A percentile compares a stretch with the other conserved stretches of the same genome.
These are phyloP conservation scores for Hipparchia sbordonii DNA, from an alignment of 2,888 invertebrate species.

Conservation along the genomic window DNA sequence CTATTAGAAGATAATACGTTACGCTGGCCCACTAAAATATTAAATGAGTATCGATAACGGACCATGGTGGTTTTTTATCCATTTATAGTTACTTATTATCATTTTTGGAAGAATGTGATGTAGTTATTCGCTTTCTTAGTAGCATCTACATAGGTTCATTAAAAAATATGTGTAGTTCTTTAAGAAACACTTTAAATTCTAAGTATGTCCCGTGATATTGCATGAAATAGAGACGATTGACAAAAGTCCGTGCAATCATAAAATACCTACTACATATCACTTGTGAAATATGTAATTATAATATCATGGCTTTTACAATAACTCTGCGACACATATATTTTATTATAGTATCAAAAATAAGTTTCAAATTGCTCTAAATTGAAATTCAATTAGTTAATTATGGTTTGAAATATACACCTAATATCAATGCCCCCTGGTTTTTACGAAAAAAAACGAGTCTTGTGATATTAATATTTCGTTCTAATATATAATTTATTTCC, in stretches of 20 bases:
- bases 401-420: neutral
- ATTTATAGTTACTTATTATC: slow-evolving; percentile 1
- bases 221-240: neutral
- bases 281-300: too few species aligned
- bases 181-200: too few species aligned
- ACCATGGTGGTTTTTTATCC: slow-evolving; percentile 18
- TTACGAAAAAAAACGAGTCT: neutral
- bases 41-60: slow-evolving; percentile 18
- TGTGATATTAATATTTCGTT: too few species aligned
- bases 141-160: too few species aligned
- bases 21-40: slow-evolving; percentile 25
- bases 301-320: too few species aligned
- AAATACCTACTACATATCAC: too few species aligned
- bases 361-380: neutral
- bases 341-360: neutral
- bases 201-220: too few species aligned
- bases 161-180: too few species aligned
- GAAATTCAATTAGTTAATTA: neutral
- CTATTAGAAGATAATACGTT: slow-evolving; percentile 26
- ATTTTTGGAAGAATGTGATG: neutral
- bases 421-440: neutral
- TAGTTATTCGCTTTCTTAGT: neutral
- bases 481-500: neutral
- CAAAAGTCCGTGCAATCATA: too few species aligned
- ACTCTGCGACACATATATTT: too few species aligned